Conservation (phyloP, 2,888 invertebrate genomes). For the Pteria penguin region DNA sequence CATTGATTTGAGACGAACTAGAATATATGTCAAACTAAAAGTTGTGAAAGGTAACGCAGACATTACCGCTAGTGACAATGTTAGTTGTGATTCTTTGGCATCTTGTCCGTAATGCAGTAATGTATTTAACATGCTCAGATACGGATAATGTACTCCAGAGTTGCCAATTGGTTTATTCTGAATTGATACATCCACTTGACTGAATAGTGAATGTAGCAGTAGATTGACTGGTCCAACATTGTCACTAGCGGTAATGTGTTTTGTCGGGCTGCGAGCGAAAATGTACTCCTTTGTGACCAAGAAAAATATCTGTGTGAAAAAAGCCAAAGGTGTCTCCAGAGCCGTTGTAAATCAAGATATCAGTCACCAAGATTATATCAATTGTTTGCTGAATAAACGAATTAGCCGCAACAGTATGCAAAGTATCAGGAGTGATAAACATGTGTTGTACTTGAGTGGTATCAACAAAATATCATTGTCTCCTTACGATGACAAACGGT, state of each 20-base stretch:
- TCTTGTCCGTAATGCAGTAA: conserved; percentile 1
- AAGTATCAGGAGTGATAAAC: conserved; percentile 6
- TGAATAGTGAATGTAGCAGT: conserved; percentile 14
- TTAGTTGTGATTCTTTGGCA: conserved; percentile 11
- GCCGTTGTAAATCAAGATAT: neutral
- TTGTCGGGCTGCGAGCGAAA: conserved; percentile 17
- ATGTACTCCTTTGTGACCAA: conserved; percentile 27
- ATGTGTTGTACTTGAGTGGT: neutral
- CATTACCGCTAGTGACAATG: conserved; percentile 6
- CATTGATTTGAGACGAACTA: too few relatives aligned
- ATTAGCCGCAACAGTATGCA: neutral
- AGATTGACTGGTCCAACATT: conserved; percentile 23
- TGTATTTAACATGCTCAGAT: conserved; percentile 4
- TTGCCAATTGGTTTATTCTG: conserved; percentile 8
- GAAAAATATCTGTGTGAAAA: too few relatives aligned
- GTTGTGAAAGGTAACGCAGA: conserved; percentile 25
- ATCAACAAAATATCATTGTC: conserved; percentile 18
- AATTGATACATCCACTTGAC: conserved; percentile 25
- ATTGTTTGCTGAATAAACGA: conserved; percentile 29
- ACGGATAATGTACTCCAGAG: conserved; percentile 7
- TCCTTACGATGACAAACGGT: conserved; percentile 18
- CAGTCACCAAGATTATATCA: neutral
- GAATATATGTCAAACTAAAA: conserved; percentile 35
- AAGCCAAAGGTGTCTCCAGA: too few relatives aligned
- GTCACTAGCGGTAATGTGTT: conserved; percentile 9